Base-by-base conservation (phyloP, 2,888 invertebrate genomes). In the Eugnorisma glareosa region DNA sequence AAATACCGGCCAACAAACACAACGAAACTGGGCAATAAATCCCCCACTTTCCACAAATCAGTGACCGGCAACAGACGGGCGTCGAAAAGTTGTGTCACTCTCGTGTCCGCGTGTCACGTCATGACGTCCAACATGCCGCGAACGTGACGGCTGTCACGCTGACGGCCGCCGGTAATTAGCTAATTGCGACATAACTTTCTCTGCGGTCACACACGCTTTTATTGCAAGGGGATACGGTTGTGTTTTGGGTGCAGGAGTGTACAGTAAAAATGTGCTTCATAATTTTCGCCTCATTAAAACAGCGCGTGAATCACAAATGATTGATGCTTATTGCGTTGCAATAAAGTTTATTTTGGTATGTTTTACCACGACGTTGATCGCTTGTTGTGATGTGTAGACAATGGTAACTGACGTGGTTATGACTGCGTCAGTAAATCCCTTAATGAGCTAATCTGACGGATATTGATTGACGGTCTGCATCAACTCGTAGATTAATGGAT, bases 51-150 rank as follows among this genome's bases (percentile, higher is more conserved):
- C 83, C 83, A 81, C 85, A 83, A 88, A 84, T 91, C 91, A 91
- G 82, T 84, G 90, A 89, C 91, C 78, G 81, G 80, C 91, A 92
- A 92, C 92, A 90, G 93, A 91, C 92, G 90, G 90, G 91, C 92
- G 93, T 93, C 92, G 93, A 94, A 94, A 95, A 94, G 93, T 94
- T 94, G 89, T 92, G 92, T 93, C 94, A 91, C 89, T 88, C 89
- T 87, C 87, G 71, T 85, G 91, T 91, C 87, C 92, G 92, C 90
- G 82, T 89, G 91, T 91, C 91, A 89, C 86, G 88, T 88, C 87
- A 77, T 80, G 84, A 82, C 85, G 81, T 74, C 82, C 76, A 74
- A 85, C 85, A 82, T 74, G 78, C 73, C 81, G 72, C 85, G 77
- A 81, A 85, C 84, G 84, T 87, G 89, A 90, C 79, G 81, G 78